Percentiles rank a stretch among this genome's conserved stretches.
phyloP scores from a whole-genome alignment of 2,888 invertebrate species.

The Melinaea menophilus region DNA sequence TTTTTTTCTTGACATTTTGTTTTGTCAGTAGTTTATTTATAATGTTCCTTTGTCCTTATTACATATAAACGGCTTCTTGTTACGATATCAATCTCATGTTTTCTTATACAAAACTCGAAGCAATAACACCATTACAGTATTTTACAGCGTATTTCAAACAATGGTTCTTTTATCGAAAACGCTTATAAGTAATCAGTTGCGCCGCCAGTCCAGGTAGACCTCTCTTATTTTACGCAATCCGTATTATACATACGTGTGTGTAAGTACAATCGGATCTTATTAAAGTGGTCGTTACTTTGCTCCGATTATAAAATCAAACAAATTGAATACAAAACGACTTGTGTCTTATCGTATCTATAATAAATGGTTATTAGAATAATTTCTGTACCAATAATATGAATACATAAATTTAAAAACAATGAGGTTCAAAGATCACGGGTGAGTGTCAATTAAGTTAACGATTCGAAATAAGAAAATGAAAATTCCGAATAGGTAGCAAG shows the following conservation, averaged over 20 bases:
- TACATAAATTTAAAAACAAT: conserved; percentile 36
- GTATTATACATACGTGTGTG: conserved; percentile 25
- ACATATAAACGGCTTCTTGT: conserved; percentile 10
- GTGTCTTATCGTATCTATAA: conserved; percentile 52
- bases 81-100: conserved; percentile 21
- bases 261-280: conserved; percentile 31
- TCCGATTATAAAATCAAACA: conserved; percentile 64
- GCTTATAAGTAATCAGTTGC: conserved; percentile 59
- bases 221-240: conserved; percentile 39
- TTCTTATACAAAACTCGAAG: conserved; percentile 8
- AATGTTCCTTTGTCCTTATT: conserved; percentile 1
- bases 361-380: conserved; percentile 27
- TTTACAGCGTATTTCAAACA: conserved; percentile 58
- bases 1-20: neutral
- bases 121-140: conserved; percentile 30
- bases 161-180: conserved; percentile 57
- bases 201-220: conserved; percentile 46
- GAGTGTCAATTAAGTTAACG: conserved; percentile 23
- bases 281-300: conserved; percentile 39
- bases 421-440: conserved; percentile 31
- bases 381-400: conserved; percentile 26
- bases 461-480: conserved; percentile 7
- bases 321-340: conserved; percentile 47
- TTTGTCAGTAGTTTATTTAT: neutral
- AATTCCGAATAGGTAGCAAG: conserved; percentile 45